phyloP scores from a whole-genome alignment of 1,140 invertebrate species.

The Nasonia longicornis region DNA sequence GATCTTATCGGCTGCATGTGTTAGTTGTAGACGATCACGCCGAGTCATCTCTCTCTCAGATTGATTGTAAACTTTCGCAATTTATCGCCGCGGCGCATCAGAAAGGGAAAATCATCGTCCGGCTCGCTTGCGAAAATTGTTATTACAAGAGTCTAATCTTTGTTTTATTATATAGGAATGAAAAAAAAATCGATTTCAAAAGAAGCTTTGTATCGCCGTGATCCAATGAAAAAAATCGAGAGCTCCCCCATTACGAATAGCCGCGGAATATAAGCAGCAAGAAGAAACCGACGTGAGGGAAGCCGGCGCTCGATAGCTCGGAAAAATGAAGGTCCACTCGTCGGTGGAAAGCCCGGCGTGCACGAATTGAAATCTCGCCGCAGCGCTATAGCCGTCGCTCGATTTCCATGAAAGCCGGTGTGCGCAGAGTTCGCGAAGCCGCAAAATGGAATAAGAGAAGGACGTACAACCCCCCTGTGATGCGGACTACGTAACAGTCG shows the following conservation, averaged over 20 bases:
- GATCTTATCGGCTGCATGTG: neutral
- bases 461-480: neutral
- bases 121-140: neutral
- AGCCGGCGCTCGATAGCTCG: neutral
- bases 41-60: neutral
- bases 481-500: neutral
- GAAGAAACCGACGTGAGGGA: too few relatives aligned
- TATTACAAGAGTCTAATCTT: neutral
- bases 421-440: neutral
- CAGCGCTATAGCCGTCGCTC: neutral
- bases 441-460: slow-evolving; percentile 9
- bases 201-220: neutral
- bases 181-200: slow-evolving; percentile 1
- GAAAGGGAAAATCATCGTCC: neutral
- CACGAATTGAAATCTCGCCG: neutral
- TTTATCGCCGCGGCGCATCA: neutral
- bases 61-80: neutral
- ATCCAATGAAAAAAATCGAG: too few relatives aligned
- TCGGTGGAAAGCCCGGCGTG: neutral
- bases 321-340: neutral
- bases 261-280: too few relatives aligned
- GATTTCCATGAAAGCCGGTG: neutral
- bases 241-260: too few relatives aligned
- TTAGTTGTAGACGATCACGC: too few relatives aligned
- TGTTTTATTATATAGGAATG: neutral